Evolutionary conservation across 2,888 invertebrate species (phyloP), one percentile per base, ranked within the genome.

Genomic region (Tortricodes alternella): DNA sequence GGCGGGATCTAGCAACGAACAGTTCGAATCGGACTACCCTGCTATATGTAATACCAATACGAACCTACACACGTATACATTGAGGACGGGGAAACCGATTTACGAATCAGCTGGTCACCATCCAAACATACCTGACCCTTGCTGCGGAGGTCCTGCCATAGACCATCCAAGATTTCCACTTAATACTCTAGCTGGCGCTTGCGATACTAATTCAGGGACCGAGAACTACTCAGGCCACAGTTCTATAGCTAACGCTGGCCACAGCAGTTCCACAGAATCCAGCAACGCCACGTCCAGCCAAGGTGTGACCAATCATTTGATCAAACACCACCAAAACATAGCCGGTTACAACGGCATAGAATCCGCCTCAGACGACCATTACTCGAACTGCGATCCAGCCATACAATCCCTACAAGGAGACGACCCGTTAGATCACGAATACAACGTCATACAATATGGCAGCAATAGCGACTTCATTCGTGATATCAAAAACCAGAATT

Each of bases 11-110:
- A 95, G 95, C 58, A 96, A 96, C 67, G 96, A 96, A 61, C 95
- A 96, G 76, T 95, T 95, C 71, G 95, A 95, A 65, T 95, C 96
- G 4, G 94, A 95, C 64, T 97, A 96, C 76, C 96, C 96, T 3
- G 95, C 96, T 8, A 95, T 96, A 64, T 96, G 96, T 76, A 96
- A 95, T 71, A 95, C 96, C 2, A 97, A 96, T 71, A 95, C 96
- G 7, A 96, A 96, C 64, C 93, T 96, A 8, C 94, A 96, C 66
- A 96, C 96, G 41, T 97, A 96, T 74, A 95, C 96, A 0, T 88
- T 95, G 77, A 92, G 95, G 59, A 94, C 95, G 4, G 95, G 95
- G 0, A 95, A 95, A 74, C 94, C 95, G 24, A 94, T 95, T 39
- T 95, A 95, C 72, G 95, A 95, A 73, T 94, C 85, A 2, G 78